These are phyloP conservation scores for Incurvaria masculella DNA, from an alignment of 2,888 invertebrate genomes.

Conservation along the genomic window DNA sequence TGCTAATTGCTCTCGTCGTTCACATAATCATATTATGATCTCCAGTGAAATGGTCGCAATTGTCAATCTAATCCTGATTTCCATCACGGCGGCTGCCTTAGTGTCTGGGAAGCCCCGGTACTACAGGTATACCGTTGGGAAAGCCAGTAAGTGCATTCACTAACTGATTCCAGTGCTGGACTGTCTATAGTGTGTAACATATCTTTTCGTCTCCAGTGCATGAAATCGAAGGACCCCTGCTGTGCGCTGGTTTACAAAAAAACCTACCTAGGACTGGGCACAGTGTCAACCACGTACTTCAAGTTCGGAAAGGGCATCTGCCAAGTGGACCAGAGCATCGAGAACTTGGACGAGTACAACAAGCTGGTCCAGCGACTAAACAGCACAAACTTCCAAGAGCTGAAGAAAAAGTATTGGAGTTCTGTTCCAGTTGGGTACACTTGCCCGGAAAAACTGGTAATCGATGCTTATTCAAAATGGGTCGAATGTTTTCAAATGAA, in stretches of 20 bases:
- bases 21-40: no score
- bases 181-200: background rate
- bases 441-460: no score
- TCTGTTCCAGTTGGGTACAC: constrained; percentile 1
- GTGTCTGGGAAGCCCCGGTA: no score
- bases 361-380: constrained; percentile 1
- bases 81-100: no score
- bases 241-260: background rate
- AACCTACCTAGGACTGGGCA: background rate
- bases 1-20: no score
- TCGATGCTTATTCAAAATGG: no score
- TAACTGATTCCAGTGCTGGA: background rate
- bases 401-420: constrained; percentile 1
- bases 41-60: no score
- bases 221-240: no score
- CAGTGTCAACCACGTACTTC: constrained; percentile 1
- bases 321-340: constrained; percentile 2
- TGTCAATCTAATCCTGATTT: no score
- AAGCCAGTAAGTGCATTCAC: constrained; percentile 1
- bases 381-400: constrained; percentile 1
- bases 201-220: no score
- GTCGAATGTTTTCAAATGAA: no score
- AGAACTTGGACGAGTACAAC: no score
- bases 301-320: constrained; percentile 3
- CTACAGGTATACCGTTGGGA: constrained; percentile 1